A percentile compares a stretch with the other conserved stretches of the same genome.
phyloP scores from a whole-genome alignment of 2,888 invertebrate genomes.

The Seira sanloemensis region DNA sequence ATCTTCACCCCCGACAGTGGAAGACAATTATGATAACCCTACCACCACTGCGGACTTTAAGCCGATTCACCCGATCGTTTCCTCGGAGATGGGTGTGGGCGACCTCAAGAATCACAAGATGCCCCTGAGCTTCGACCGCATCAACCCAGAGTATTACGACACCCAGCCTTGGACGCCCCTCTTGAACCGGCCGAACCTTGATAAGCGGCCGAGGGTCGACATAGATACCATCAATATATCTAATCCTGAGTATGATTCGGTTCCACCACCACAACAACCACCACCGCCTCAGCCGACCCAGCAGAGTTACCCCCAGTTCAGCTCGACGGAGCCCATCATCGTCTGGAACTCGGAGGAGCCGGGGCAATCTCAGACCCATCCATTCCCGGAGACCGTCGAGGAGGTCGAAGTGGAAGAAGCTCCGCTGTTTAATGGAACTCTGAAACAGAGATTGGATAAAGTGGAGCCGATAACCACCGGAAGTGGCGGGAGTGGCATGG shows the following conservation, averaged over 20 bases:
- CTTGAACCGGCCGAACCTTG: conserved; percentile 69
- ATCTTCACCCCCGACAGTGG: too few relatives aligned
- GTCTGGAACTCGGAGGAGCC: conserved; percentile 65
- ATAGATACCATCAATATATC: conserved; percentile 26
- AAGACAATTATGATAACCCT: too few relatives aligned
- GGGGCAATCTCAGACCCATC: conserved; percentile 21
- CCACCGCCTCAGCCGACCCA: too few relatives aligned
- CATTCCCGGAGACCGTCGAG: neutral
- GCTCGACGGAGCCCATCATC: conserved; percentile 53
- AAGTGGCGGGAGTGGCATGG: conserved; percentile 17
- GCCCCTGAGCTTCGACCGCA: conserved; percentile 69
- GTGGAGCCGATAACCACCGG: too few relatives aligned
- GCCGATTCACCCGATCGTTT: conserved; percentile 63
- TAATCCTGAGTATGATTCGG: too few relatives aligned
- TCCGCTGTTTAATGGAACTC: neutral
- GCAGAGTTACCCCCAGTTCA: conserved; percentile 17
- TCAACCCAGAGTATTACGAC: conserved; percentile 71
- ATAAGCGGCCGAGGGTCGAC: conserved; percentile 70
- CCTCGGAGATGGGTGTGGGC: conserved; percentile 41
- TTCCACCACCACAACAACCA: too few relatives aligned
- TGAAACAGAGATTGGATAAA: too few relatives aligned
- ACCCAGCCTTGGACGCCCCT: conserved; percentile 71
- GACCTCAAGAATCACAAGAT: conserved; percentile 63
- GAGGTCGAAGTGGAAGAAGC: too few relatives aligned
- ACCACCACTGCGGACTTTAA: conserved; percentile 58